phyloP scores from a whole-genome alignment of 2,888 invertebrate genomes.

The Digitonthophagus gazella region DNA sequence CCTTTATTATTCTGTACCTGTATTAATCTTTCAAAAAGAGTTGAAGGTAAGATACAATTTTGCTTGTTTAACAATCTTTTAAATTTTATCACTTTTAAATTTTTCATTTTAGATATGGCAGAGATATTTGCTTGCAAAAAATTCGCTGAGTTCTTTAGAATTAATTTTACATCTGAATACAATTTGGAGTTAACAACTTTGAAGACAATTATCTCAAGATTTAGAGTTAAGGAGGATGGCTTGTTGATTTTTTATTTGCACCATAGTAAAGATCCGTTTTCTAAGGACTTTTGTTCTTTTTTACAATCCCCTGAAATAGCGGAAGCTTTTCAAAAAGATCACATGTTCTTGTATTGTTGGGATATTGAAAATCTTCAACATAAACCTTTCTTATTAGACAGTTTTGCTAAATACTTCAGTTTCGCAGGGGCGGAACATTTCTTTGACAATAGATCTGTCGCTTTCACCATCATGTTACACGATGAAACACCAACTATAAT shows the following conservation, averaged over 20 bases:
- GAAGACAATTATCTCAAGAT: not conserved
- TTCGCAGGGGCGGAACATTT: not conserved
- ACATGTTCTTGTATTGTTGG: not conserved
- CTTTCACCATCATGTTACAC: not conserved
- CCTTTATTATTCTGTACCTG: no score
- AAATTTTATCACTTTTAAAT: no score
- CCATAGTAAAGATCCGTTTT: not conserved
- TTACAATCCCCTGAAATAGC: not conserved
- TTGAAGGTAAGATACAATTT: no score
- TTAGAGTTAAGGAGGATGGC: not conserved
- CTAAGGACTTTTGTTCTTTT: not conserved
- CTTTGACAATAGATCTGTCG: not conserved
- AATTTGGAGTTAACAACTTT: no score
- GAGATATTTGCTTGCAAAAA: no score
- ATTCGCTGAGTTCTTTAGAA: no score
- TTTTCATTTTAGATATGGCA: no score
- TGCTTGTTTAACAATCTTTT: no score
- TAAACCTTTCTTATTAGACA: not conserved
- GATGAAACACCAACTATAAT: not conserved
- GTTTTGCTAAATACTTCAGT: not conserved
- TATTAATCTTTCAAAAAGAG: no score
- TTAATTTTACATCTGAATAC: no score
- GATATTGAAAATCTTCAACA: not conserved
- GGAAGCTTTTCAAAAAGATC: not conserved
- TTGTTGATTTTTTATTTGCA: conserved; percentile 5